Evolutionary conservation across 1,140 invertebrate genomes (phyloP).

Genomic region (Oscheius sp.): DNA sequence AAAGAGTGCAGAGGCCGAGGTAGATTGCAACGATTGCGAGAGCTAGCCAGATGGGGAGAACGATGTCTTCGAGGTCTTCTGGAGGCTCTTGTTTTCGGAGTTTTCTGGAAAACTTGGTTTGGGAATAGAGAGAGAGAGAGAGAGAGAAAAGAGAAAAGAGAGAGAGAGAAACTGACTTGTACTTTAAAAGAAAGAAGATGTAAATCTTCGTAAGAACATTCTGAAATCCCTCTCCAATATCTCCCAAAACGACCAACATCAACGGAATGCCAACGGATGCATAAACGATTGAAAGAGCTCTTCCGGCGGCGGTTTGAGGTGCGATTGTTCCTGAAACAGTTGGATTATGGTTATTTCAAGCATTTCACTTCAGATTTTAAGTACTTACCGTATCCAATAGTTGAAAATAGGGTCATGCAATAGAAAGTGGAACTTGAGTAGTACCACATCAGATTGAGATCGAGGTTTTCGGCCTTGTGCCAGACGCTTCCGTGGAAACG

Average conservation of each 20-base stretch:
- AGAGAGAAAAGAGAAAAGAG: background rate
- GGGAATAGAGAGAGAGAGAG: no score
- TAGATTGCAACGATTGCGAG: slow-evolving; percentile 19
- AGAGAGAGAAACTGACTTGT: background rate
- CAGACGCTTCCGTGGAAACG: slow-evolving; percentile 32
- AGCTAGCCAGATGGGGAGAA: slow-evolving; percentile 32
- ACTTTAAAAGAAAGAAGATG: slow-evolving; percentile 20
- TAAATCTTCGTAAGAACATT: slow-evolving; percentile 16
- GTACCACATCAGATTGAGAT: slow-evolving; percentile 35
- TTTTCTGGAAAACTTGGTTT: slow-evolving; percentile 13
- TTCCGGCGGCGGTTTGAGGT: slow-evolving; percentile 19
- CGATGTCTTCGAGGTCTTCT: slow-evolving; percentile 12
- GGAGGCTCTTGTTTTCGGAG: slow-evolving; percentile 3
- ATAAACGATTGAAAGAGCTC: slow-evolving; percentile 28
- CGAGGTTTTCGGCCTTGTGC: slow-evolving; percentile 39
- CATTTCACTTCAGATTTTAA: background rate
- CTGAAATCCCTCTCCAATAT: slow-evolving; percentile 35
- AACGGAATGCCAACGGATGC: slow-evolving; percentile 28
- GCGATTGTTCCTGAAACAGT: slow-evolving; percentile 24
- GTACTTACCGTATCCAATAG: slow-evolving; percentile 30
- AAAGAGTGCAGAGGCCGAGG: slow-evolving; percentile 18
- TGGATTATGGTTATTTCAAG: background rate
- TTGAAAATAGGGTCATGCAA: slow-evolving; percentile 32
- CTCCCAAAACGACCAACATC: slow-evolving; percentile 34
- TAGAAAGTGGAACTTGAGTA: slow-evolving; percentile 30